Evolutionary conservation across 1,140 invertebrate genomes (phyloP), one percentile per base, ranked within the genome.

Genomic region (Temnothorax curvispinosus): DNA sequence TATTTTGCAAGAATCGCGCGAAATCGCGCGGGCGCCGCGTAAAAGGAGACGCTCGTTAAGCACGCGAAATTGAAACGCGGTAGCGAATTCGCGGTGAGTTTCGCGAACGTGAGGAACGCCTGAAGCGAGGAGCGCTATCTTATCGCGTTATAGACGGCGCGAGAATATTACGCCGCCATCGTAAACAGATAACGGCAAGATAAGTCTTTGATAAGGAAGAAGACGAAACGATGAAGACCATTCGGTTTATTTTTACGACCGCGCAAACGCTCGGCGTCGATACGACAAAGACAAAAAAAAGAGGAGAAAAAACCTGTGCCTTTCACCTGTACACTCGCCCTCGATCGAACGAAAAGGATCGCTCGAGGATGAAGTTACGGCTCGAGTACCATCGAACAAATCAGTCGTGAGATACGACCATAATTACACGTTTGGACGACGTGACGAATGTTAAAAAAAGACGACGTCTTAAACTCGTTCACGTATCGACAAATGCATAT

Each of bases 171-270:
- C 76, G 77, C 76, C 74, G 74, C 32, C 71, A 41, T 69, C n/a
- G 82, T 71, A 90, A 88, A 90, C 71, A 88, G 86, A 90, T 90
- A 90, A 76, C 35, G 47, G 50, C 5, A 38, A 77, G 81, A 90
- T 90, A 81, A 88, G 52, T 65, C 44, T 11, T n/a, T 21, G 89
- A 90, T 90, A 90, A 88, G 75, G 18, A 27, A 27, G 27, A 27
- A 27, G 27, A 27, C 58, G 44, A 71, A 74, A 56, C 54, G n/a
- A 27, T 27, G 27, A 74, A 85, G 86, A 69, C 35, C 85, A 13
- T 44, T 78, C 21, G 58, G 44, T 44, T 89, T 72, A 44, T 50
- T 89, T 89, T 84, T 75, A 75, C 58, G 71, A 32, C 56, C 72
- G 58, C 54, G 35, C 62, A 65, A 32, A 52, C 58, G 47, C 67